These are phyloP conservation scores for Periphyllus acericola DNA, from an alignment of 2,888 invertebrate genomes.

Conservation along the genomic window DNA sequence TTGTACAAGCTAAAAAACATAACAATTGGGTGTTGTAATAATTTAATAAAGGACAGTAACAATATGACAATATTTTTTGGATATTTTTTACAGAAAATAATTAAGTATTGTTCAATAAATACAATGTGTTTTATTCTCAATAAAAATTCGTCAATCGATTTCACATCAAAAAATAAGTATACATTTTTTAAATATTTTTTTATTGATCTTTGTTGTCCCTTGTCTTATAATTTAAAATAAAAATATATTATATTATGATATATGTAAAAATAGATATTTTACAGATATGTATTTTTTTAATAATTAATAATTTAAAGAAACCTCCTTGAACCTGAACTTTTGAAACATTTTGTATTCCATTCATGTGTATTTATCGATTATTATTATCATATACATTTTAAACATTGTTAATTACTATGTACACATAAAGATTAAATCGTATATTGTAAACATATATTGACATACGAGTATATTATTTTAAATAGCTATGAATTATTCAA, in stretches of 20 bases:
- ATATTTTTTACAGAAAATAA: too few species aligned
- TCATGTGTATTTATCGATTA: not conserved
- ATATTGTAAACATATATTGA: not conserved
- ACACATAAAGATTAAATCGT: not conserved
- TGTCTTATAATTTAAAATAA: too few species aligned
- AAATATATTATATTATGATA: too few species aligned
- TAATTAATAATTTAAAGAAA: not conserved
- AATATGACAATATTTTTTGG: too few species aligned
- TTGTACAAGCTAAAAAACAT: too few species aligned
- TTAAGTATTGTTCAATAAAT: too few species aligned
- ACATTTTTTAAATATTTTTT: too few species aligned
- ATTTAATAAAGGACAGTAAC: too few species aligned
- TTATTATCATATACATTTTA: not conserved
- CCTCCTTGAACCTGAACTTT: not conserved
- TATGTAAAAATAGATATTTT: not conserved
- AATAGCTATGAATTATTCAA: not conserved
- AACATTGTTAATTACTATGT: not conserved
- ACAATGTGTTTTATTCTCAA: too few species aligned
- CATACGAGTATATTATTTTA: not conserved
- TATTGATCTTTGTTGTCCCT: too few species aligned
- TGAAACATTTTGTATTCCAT: not conserved
- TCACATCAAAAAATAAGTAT: not conserved
- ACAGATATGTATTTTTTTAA: not conserved
- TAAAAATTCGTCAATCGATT: not conserved
- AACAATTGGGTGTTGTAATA: too few species aligned